Base-by-base conservation (phyloP, 1,140 invertebrate genomes). In the Drosophila watanabei region DNA sequence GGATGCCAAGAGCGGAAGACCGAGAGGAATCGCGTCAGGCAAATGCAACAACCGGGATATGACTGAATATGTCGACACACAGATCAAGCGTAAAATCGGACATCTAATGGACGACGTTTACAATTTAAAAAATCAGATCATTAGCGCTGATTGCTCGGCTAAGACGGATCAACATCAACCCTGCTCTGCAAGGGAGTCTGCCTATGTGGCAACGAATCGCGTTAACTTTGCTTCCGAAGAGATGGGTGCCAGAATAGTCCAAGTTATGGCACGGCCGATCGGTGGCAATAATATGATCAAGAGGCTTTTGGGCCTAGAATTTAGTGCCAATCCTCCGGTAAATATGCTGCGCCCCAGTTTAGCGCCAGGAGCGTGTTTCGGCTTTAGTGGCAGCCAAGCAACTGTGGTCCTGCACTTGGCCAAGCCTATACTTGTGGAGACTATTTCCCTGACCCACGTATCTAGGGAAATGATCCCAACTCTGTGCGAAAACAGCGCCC, bases 321-420 rank as follows among this genome's bases (percentile, higher is more conserved):
- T 84, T 8, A 75, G 65, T 48, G 49, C 79, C 0, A 92, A 92
- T 75, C 76, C 91, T 8, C 91, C 91, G 0, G 59, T 92, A 9
- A 85, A 91, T 52, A 82, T 92, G 62, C 33, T 92, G 14, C 68
- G 65, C 0, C 20, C 82, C 0, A 73, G 52, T 24, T 37, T 92
- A 20, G 43, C 72, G 0, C 82, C 91, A 2, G 91, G 91, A 1
- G 46, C 83, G 6, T 92, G 91, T n/a, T 92, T 92, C 20, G 91
- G 71, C 0, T 92, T 76, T 54, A 63, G 41, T 6, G 75, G 73
- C 5, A 8, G 8, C 1, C 59, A 68, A 3, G 82, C 91, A 3
- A 77, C 73, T 0, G 72, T 90, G 8, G 58, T 49, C 0, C 13
- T 92, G 13, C 73, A 77, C 5, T 52, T 92, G 48, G 82, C 85